Percentiles rank a stretch among this genome's conserved stretches.
Evolutionary conservation across 1,140 invertebrate species (phyloP).

Genomic region (Orchestia grillus): DNA sequence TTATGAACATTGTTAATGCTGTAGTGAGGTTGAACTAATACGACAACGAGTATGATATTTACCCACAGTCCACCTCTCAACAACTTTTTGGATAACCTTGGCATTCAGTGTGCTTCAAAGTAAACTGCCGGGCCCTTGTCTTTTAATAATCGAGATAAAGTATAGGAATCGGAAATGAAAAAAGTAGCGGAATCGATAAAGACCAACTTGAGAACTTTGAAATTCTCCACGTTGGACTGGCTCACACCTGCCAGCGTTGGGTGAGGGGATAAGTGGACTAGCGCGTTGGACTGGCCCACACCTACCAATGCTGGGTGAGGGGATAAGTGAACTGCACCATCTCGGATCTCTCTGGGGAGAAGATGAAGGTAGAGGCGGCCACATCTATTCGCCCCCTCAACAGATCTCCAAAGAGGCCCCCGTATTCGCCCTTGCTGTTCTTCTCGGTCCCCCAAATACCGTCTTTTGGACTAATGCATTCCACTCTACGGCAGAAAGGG

Average conservation of each 20-base stretch:
- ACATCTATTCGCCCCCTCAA: neutral
- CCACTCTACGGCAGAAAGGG: neutral
- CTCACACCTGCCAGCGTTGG: neutral
- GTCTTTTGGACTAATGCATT: neutral
- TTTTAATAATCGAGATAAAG: neutral
- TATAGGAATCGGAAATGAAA: neutral
- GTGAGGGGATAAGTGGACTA: neutral
- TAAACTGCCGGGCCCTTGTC: neutral
- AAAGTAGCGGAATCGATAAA: neutral
- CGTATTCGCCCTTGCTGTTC: neutral
- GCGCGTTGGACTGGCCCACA: too few relatives aligned
- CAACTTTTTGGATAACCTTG: too few relatives aligned
- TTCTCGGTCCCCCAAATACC: neutral
- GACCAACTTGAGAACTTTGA: neutral
- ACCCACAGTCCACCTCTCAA: too few relatives aligned
- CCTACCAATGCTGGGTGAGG: neutral
- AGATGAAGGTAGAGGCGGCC: neutral
- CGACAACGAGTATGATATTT: too few relatives aligned
- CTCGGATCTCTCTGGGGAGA: neutral
- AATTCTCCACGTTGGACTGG: neutral
- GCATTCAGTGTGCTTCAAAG: neutral
- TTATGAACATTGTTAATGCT: too few relatives aligned
- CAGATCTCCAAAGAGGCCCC: neutral
- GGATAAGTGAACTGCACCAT: constrained; percentile 24
- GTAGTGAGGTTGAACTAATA: too few relatives aligned